Conservation (phyloP, 2,113 vertebrate genomes). For the Halcyon malimbica region DNA sequence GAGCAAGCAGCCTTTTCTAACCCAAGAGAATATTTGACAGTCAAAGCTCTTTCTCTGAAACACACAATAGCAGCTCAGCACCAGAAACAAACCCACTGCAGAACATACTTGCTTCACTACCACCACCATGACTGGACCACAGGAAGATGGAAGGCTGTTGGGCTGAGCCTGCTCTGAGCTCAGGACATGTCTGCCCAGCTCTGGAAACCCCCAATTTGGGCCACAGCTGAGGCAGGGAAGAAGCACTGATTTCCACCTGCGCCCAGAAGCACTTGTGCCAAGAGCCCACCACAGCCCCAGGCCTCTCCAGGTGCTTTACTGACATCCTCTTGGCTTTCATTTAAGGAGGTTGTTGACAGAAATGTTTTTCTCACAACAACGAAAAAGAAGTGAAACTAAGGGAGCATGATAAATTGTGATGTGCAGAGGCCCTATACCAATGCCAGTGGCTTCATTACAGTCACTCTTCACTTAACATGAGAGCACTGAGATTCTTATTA, state of each 20-base stretch:
- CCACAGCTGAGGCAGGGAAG: background rate
- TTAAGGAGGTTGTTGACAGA: background rate
- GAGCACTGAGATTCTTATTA: background rate
- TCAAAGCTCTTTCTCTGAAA: background rate
- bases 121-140: rapidly evolving
- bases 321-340: background rate
- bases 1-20: background rate
- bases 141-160: background rate
- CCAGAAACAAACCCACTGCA: background rate
- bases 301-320: background rate
- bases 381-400: background rate
- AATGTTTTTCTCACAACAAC: background rate
- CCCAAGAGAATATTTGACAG: background rate
- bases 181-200: background rate
- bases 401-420: background rate
- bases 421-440: background rate
- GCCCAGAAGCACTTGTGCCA: background rate
- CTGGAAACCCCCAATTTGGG: background rate
- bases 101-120: rapidly evolving
- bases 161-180: background rate
- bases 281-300: background rate
- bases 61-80: background rate
- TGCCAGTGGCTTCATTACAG: background rate
- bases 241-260: background rate
- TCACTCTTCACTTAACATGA: background rate